A percentile compares a stretch with the other conserved stretches of the same genome.
Evolutionary conservation across 2,797 vertebrate genomes (phyloP).

Genomic region (Phoxinus dragarum): DNA sequence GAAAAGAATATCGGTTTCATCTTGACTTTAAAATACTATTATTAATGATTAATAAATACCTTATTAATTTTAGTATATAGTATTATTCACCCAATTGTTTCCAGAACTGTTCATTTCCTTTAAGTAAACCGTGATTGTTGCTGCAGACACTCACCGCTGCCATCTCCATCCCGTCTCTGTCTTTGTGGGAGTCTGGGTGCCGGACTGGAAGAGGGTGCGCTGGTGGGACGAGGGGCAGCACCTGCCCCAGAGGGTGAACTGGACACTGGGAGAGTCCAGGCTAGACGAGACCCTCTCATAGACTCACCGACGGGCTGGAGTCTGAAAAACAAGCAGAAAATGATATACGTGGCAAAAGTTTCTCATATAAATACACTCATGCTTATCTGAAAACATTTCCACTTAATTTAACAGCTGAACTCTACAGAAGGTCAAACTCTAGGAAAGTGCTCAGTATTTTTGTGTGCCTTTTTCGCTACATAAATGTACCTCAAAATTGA

Average conservation of each 20-base stretch:
- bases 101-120: not conserved
- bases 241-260: conserved; percentile 81
- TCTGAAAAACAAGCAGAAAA: conserved; percentile 56
- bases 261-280: conserved; percentile 87
- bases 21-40: not conserved
- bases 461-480: conserved; percentile 2
- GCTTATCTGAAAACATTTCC: not conserved
- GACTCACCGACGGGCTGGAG: conserved; percentile 80
- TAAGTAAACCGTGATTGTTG: not conserved
- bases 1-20: not conserved
- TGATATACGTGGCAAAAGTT: not conserved
- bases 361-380: conserved; percentile 34
- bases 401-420: not conserved
- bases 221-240: conserved; percentile 80
- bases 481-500: not conserved
- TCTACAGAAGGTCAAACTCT: not conserved
- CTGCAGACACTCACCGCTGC: conserved; percentile 63
- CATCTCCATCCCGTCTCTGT: conserved; percentile 84
- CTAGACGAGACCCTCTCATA: conserved; percentile 86
- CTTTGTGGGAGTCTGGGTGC: conserved; percentile 75
- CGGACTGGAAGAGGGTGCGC: conserved; percentile 75
- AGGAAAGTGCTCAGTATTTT: no score
- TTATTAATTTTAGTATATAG: not conserved
- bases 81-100: not conserved
- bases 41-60: no score